Evolutionary conservation across 2,888 invertebrate species (phyloP), one percentile per base, ranked within the genome.

Genomic region (Philereme transversata): DNA sequence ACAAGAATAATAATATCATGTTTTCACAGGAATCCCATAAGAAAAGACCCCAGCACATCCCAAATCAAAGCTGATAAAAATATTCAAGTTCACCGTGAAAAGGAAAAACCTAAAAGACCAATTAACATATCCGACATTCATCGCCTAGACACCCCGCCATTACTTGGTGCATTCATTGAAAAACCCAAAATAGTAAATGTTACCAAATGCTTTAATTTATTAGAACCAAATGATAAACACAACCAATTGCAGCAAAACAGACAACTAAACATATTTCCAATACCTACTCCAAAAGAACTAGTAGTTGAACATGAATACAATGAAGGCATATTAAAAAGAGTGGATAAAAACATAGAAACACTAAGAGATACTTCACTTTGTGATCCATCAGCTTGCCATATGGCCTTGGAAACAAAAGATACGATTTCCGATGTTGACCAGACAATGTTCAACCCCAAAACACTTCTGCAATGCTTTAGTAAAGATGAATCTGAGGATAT

Each of bases 381-480:
- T 49, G 44, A 54, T 47, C n/a, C 34, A 44, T 36, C 34, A 22
- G 22, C 22, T 22, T 22, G 22, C 1, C 35, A 38, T 11, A 50
- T 45, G 7, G 10, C 41, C 43, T 47, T 54, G 7, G 62, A 52
- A 46, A 49, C 38, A 22, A 49, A 46, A 7, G 59, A 53, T 36
- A 38, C 53, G 4, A 71, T 79, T 35, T 76, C 69, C 41, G 71
- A 80, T 61, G 71, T 87, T 57, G 82, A 82, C 60, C 76, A 81
- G 22, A 74, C 78, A 9, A 80, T 90, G 83, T 81, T 92, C 45
- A 78, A 91, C 71, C 91, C 91, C 4, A 87, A 82, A 79, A 79
- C 77, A 44, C 71, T 92, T 46, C 71, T 92, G 54, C 81, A 87
- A 73, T 75, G 73, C 70, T 73, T 77, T 43, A 70, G 60, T 57